Evolutionary conservation across 92 coral and sea anemone genomes (phyloP), one percentile per base, ranked within the genome.

Genomic region (Muricea muricata): DNA sequence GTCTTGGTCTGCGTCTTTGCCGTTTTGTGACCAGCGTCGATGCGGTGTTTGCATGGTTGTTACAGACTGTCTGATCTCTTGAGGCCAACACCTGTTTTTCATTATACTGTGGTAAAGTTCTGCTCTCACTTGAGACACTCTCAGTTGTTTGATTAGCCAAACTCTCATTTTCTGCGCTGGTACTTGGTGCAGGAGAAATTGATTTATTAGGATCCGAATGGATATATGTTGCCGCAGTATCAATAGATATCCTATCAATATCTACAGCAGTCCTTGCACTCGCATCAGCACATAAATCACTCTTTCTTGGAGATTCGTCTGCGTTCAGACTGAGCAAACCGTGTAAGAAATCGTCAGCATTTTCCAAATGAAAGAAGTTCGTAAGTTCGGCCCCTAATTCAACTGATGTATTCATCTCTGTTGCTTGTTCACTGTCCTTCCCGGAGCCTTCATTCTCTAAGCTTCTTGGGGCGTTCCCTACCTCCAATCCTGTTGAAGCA

Each of bases 261-360:
- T 15, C 56, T 11, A 39, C 45, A 5, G 45, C 5, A 4, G 11
- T 11, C 45, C 45, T 39, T n/a, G n/a, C n/a, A 11, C 30, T 35
- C 29, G 55, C 42, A 74, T 45, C 57, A 18, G 2, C 23, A 70
- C 6, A 20, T 48, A 20, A 9, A 35, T 14, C 25, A 37, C 34
- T 70, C 26, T 70, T 70, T 37, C 28, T 35, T 11, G 24, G 37
- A 25, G 34, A 15, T n/a, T 39, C 78, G 42, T 72, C 63, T 45
- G 33, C 57, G 18, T 35, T 24, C 46, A n/a, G n/a, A n/a, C n/a
- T n/a, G n/a, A 74, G 21, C 17, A 74, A 48, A 28, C 18, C 26
- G 39, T 74, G 61, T 47, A 74, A 74, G 15, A 74, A 48, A 33
- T 74, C 80, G 29, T 74, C 80, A 5, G 80, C 80, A 23, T 20